phyloP scores from a whole-genome alignment of 2,113 vertebrate species.

The Ammospiza nelsoni region DNA sequence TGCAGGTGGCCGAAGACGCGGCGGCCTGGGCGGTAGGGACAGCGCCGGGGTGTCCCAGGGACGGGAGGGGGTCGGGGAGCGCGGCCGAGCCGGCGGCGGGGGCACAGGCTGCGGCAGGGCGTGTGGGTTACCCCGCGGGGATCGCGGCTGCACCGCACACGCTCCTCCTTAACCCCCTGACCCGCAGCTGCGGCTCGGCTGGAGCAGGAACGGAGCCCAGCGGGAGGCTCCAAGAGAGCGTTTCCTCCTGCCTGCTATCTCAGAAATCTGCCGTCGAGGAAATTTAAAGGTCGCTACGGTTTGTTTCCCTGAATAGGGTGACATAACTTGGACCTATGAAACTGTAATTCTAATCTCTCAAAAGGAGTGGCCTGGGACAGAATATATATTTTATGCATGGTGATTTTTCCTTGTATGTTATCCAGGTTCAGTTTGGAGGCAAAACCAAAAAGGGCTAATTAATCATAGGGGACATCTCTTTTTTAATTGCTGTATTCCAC shows the following conservation, averaged over 20 bases:
- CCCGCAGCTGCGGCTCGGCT: not conserved
- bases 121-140: too few relatives aligned
- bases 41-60: fast-evolving
- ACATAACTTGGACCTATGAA: not conserved
- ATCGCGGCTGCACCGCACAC: fast-evolving
- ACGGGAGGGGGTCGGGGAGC: not conserved
- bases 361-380: not conserved
- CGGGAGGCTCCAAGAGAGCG: fast-evolving
- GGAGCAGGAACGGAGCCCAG: not conserved
- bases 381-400: fast-evolving
- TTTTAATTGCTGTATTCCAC: not conserved
- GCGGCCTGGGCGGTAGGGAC: slow-evolving; percentile 57
- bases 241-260: not conserved
- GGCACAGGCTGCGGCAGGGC: not conserved
- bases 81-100: fast-evolving
- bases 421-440: not conserved
- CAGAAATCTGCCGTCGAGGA: not conserved
- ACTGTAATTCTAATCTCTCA: not conserved
- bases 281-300: not conserved
- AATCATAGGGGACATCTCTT: not conserved
- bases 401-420: not conserved
- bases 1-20: slow-evolving; percentile 59
- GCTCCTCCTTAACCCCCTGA: not conserved
- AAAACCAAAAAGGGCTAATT: not conserved
- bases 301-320: not conserved